Conservation (phyloP, 1,140 invertebrate species). For the Sycobia sp. region DNA sequence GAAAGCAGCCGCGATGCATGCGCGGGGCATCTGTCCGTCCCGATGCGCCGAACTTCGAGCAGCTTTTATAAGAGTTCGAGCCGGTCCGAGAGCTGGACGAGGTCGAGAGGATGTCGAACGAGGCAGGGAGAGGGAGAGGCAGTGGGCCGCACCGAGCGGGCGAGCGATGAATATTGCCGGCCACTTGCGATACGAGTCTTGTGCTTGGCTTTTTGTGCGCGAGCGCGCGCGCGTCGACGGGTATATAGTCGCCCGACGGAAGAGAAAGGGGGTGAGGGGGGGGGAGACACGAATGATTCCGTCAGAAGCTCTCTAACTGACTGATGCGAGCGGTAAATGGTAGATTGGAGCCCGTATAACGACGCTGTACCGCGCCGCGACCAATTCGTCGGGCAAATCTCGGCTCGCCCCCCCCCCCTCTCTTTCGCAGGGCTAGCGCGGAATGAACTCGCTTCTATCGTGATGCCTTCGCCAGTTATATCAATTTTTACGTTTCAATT, state of each 20-base stretch:
- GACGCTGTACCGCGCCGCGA: not conserved
- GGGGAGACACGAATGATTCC: conserved; percentile 5
- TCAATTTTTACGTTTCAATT: no score
- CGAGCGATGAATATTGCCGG: no score
- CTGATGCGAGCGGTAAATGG: not conserved
- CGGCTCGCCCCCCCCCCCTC: not conserved
- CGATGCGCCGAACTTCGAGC: not conserved
- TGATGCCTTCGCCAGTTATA: no score
- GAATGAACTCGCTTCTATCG: no score
- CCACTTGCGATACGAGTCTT: no score
- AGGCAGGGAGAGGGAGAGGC: not conserved
- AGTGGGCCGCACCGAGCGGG: not conserved
- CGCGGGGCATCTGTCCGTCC: conserved; percentile 1
- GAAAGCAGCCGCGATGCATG: not conserved
- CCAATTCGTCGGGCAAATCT: conserved; percentile 10
- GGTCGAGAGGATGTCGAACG: no score
- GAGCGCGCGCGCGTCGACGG: no score
- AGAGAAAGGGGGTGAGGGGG: not conserved
- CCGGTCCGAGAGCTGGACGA: no score
- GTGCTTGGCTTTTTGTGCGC: no score
- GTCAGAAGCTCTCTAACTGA: conserved; percentile 13
- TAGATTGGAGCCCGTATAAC: not conserved
- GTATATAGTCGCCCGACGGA: no score
- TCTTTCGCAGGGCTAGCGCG: no score
- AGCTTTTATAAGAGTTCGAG: no score